phyloP scores from a whole-genome alignment of 2,888 invertebrate genomes.

The Papilio elwesi region DNA sequence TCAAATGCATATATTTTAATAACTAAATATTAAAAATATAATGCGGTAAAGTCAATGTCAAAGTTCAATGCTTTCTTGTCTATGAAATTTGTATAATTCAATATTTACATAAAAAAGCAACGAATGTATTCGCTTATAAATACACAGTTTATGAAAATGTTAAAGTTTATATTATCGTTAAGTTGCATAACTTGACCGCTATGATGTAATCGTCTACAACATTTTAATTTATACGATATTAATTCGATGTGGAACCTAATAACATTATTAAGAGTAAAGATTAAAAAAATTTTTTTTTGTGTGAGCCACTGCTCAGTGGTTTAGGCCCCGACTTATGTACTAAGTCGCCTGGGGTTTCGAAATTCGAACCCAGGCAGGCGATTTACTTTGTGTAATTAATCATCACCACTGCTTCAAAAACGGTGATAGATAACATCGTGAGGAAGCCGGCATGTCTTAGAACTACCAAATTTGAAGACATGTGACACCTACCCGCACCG shows the following conservation, averaged over 20 bases:
- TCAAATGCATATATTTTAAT: too few relatives aligned
- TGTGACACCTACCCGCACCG: too few relatives aligned
- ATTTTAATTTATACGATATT: background rate
- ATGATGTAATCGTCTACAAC: background rate
- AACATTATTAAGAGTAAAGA: background rate
- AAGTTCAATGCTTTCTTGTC: background rate
- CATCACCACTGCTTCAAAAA: too few relatives aligned
- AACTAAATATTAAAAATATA: background rate
- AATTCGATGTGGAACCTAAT: background rate
- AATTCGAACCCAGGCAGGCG: too few relatives aligned
- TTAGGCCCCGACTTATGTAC: too few relatives aligned
- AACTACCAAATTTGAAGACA: too few relatives aligned
- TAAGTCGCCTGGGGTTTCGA: too few relatives aligned
- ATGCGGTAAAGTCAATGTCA: background rate
- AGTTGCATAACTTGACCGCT: background rate
- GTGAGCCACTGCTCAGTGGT: too few relatives aligned
- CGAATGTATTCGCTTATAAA: conserved; percentile 9
- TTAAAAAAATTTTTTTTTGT: too few relatives aligned
- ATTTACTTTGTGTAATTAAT: too few relatives aligned
- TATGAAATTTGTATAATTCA: background rate
- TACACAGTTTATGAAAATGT: conserved; percentile 6
- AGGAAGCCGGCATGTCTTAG: too few relatives aligned
- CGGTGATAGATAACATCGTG: too few relatives aligned
- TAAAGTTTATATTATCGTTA: background rate
- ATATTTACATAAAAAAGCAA: conserved; percentile 3